These are phyloP conservation scores for Brachypodius melanocephalos DNA, from an alignment of 2,113 vertebrate genomes.

Conservation along the genomic window DNA sequence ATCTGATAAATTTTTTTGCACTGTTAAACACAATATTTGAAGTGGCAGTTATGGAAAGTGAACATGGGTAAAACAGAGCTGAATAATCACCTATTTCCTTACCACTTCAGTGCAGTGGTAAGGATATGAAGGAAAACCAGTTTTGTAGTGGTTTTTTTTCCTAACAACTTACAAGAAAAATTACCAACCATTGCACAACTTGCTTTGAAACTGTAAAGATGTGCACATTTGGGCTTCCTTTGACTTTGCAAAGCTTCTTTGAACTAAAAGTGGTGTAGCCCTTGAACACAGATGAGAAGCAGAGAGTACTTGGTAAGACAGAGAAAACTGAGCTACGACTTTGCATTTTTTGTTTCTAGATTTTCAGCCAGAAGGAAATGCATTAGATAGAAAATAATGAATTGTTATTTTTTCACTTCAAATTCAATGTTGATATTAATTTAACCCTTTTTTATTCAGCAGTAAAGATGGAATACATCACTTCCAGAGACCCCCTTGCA, in stretches of 20 bases:
- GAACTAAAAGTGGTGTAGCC: not conserved
- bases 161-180: not conserved
- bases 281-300: not conserved
- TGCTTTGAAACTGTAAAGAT: not conserved
- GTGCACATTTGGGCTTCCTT: not conserved
- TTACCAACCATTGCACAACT: not conserved
- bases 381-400: not conserved
- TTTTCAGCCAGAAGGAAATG: not conserved
- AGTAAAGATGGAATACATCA: not conserved
- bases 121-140: not conserved
- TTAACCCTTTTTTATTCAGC: not conserved
- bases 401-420: not conserved
- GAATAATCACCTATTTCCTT: not conserved
- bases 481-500: not conserved
- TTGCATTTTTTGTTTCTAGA: not conserved
- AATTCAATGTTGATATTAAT: not conserved
- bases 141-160: not conserved
- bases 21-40: not conserved
- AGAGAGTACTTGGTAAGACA: not conserved
- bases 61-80: not conserved
- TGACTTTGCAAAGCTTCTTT: not conserved
- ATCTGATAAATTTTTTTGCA: not conserved
- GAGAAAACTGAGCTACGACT: not conserved
- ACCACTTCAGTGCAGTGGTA: not conserved
- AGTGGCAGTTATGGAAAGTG: not conserved